Conservation (phyloP, 2,113 vertebrate species). For the Archilochus colubris region DNA sequence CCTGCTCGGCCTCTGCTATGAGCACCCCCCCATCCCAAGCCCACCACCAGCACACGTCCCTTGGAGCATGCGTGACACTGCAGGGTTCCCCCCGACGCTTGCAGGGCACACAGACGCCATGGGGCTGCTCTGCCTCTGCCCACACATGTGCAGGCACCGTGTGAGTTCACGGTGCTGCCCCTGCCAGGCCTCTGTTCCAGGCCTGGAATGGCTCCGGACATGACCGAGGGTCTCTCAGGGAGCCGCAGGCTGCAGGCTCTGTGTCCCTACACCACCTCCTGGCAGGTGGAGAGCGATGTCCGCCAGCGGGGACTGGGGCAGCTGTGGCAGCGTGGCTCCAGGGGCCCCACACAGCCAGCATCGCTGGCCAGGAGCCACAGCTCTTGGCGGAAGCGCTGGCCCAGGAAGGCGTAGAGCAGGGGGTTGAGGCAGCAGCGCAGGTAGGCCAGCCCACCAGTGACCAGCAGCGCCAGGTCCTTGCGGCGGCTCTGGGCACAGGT, state of each 20-base stretch:
- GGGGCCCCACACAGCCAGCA: conserved; percentile 31
- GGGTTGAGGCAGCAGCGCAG: conserved; percentile 94
- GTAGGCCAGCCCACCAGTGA: conserved; percentile 86
- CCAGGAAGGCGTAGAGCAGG: conserved; percentile 88
- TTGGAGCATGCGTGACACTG: rapidly evolving
- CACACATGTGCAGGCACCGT: not conserved
- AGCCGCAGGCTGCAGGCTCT: rapidly evolving
- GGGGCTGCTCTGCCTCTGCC: not conserved
- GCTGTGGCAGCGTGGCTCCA: not conserved
- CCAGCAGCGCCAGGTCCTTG: conserved; percentile 79
- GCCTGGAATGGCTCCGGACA: rapidly evolving
- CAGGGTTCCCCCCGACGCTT: not conserved
- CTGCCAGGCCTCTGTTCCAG: rapidly evolving
- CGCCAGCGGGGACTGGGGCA: not conserved
- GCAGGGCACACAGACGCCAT: rapidly evolving
- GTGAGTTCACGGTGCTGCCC: rapidly evolving
- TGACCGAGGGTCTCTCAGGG: rapidly evolving
- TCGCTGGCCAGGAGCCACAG: conserved; percentile 75
- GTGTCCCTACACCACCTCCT: not conserved
- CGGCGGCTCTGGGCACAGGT: conserved; percentile 74
- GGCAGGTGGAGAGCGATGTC: not conserved
- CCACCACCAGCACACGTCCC: not conserved
- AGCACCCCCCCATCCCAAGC: rapidly evolving
- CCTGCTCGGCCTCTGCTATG: not conserved
- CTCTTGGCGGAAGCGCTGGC: conserved; percentile 88